phyloP scores from a whole-genome alignment of 2,113 vertebrate genomes.

The Hypomesus transpacificus region DNA sequence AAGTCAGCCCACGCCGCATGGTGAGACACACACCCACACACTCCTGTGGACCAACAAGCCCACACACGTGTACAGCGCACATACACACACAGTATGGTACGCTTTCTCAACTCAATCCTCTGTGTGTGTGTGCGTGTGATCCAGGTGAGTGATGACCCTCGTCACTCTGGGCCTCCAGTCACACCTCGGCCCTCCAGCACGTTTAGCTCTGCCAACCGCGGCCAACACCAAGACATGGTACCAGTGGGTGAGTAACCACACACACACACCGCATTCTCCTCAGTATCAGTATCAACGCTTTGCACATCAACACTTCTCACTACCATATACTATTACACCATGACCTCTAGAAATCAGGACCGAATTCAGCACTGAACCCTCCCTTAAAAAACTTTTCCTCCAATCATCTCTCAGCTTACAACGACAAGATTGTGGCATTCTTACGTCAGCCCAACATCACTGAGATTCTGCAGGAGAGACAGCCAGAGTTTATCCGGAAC shows the following conservation, averaged over 20 bases:
- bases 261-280: background rate
- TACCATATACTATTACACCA: too few relatives aligned
- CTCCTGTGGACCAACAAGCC: background rate
- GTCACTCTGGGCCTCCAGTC: constrained; percentile 71
- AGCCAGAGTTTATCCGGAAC: constrained; percentile 88
- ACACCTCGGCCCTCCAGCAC: constrained; percentile 87
- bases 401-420: constrained; percentile 79
- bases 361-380: background rate
- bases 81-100: background rate
- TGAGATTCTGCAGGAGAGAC: constrained; percentile 94
- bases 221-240: constrained; percentile 87
- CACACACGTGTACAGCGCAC: background rate
- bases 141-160: constrained; percentile 65
- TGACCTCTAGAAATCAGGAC: background rate
- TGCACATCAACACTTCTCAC: too few relatives aligned
- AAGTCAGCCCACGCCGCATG: constrained; percentile 73
- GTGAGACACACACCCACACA: constrained; percentile 28
- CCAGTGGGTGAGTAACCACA: constrained; percentile 82
- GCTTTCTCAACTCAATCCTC: too few relatives aligned
- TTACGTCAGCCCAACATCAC: constrained; percentile 92
- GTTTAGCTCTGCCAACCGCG: constrained; percentile 82
- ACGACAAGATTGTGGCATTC: constrained; percentile 96
- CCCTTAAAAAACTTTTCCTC: background rate
- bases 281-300: background rate
- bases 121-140: background rate